These are phyloP conservation scores for Emesis furor DNA, from an alignment of 2,888 invertebrate species.

Conservation along the genomic window DNA sequence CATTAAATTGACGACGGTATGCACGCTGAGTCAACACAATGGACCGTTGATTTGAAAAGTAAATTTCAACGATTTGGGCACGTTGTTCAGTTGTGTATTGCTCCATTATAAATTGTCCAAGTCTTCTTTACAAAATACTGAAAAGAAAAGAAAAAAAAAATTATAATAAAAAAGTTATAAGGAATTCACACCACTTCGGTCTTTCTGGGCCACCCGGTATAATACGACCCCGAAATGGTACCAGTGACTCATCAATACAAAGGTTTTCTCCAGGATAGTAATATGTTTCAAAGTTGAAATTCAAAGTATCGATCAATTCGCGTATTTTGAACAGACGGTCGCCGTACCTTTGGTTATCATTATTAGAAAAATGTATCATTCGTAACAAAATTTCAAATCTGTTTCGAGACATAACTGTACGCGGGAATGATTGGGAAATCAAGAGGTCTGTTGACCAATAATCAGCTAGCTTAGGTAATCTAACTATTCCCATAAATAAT, in stretches of 20 bases:
- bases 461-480: conserved; percentile 59
- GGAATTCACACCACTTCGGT: no score
- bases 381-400: conserved; percentile 43
- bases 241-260: conserved; percentile 54
- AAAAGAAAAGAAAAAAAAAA: no score
- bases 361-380: conserved; percentile 53
- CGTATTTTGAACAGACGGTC: conserved; percentile 55
- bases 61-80: no score
- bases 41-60: no score
- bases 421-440: conserved; percentile 37
- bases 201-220: no score
- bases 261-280: conserved; percentile 44
- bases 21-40: no score
- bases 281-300: conserved; percentile 34
- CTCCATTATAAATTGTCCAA: no score
- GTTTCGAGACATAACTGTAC: conserved; percentile 41
- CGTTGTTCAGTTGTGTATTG: no score
- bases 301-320: conserved; percentile 39
- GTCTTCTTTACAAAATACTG: no score
- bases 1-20: no score
- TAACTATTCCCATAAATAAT: conserved; percentile 66
- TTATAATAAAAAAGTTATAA: no score
- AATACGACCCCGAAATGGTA: conserved; percentile 67
- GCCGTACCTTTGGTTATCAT: conserved; percentile 49
- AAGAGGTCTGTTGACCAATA: conserved; percentile 46